Conservation (phyloP, 2,888 invertebrate species). For the Cheilosia scutellata region DNA sequence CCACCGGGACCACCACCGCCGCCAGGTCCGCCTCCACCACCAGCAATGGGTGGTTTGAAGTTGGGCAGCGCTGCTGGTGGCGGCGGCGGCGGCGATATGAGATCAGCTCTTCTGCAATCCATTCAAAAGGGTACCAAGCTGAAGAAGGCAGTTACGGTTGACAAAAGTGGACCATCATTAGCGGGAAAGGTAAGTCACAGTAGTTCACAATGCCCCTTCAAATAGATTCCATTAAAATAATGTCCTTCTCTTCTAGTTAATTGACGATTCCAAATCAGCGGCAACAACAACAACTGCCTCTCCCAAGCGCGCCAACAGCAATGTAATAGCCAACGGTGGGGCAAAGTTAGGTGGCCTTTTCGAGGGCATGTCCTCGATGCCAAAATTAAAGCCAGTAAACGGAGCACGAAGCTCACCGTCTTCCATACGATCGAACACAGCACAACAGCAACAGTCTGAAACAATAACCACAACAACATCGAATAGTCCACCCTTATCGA, state of each 20-base stretch:
- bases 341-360: slow-evolving; percentile 83
- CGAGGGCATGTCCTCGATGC: slow-evolving; percentile 83
- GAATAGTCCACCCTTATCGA: slow-evolving; percentile 77
- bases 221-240: background rate
- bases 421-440: slow-evolving; percentile 72
- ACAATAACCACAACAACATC: slow-evolving; percentile 79
- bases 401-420: slow-evolving; percentile 80
- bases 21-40: slow-evolving; percentile 88
- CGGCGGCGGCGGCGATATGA: slow-evolving; percentile 85
- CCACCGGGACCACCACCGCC: slow-evolving; percentile 87
- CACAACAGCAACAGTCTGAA: slow-evolving; percentile 73
- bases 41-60: slow-evolving; percentile 83
- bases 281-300: slow-evolving; percentile 77
- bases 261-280: slow-evolving; percentile 74
- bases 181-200: slow-evolving; percentile 86
- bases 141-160: slow-evolving; percentile 94
- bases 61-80: slow-evolving; percentile 82
- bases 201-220: background rate
- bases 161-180: slow-evolving; percentile 93
- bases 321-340: slow-evolving; percentile 80
- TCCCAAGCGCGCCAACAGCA: slow-evolving; percentile 76
- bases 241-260: slow-evolving; percentile 60
- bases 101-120: slow-evolving; percentile 90
- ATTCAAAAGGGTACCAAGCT: slow-evolving; percentile 92
- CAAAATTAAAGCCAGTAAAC: slow-evolving; percentile 84